phyloP scores from a whole-genome alignment of 2,888 invertebrate genomes.

The Lepidochrysops patricia region DNA sequence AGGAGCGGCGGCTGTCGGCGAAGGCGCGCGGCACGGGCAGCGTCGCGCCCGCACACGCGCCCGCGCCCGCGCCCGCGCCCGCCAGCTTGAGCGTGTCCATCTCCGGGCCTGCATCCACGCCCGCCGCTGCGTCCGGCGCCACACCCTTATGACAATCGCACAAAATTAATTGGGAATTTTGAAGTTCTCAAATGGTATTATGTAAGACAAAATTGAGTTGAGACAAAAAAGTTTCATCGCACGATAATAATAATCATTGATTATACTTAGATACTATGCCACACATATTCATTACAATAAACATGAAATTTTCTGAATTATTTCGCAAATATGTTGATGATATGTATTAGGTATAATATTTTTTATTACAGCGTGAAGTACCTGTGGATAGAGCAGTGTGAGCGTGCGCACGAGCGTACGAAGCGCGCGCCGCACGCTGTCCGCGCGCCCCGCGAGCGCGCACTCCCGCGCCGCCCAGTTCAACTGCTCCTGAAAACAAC shows the following conservation, averaged over 20 bases:
- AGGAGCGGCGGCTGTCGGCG: conserved; percentile 85
- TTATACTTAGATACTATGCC: no score
- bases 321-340: no score
- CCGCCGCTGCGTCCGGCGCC: conserved; percentile 33
- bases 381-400: conserved; percentile 48
- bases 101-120: conserved; percentile 75
- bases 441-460: conserved; percentile 56
- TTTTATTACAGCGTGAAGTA: conserved; percentile 20
- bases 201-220: no score
- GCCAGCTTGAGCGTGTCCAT: conserved; percentile 28
- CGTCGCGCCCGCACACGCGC: conserved; percentile 53
- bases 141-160: conserved; percentile 25
- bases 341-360: not conserved
- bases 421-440: conserved; percentile 59
- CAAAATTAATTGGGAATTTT: not conserved
- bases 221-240: no score
- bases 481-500: conserved; percentile 50
- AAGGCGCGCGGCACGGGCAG: conserved; percentile 82
- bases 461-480: conserved; percentile 64
- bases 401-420: conserved; percentile 52
- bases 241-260: no score
- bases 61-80: conserved; percentile 69
- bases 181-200: no score
- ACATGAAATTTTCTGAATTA: no score
- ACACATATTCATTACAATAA: no score